These are phyloP conservation scores for Lepidurus arcticus DNA, from an alignment of 1,140 invertebrate genomes.

Conservation along the genomic window DNA sequence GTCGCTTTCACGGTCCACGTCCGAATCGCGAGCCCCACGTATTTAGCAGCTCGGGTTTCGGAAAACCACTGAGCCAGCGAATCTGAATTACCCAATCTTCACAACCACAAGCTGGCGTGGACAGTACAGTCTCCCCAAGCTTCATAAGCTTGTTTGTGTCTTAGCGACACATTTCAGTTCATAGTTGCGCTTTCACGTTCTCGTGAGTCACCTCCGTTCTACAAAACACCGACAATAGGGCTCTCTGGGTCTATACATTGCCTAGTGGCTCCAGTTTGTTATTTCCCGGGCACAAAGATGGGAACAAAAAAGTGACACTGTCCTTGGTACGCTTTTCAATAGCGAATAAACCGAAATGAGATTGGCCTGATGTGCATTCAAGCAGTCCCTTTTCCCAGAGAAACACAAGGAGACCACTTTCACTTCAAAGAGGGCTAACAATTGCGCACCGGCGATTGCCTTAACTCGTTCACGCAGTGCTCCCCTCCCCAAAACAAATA, in stretches of 20 bases:
- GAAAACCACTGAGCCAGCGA: background rate
- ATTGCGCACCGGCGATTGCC: background rate
- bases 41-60: background rate
- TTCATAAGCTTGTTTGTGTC: background rate
- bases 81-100: background rate
- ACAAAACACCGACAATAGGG: background rate
- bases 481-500: background rate
- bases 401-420: background rate
- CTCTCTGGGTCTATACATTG: background rate
- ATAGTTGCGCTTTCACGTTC: background rate
- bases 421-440: background rate
- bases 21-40: background rate
- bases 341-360: background rate
- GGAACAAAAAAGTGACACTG: background rate
- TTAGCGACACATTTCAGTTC: background rate
- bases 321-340: background rate
- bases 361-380: background rate
- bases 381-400: background rate
- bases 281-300: background rate
- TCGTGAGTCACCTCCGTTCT: background rate
- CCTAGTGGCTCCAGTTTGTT: background rate
- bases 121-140: background rate
- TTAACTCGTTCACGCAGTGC: background rate
- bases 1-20: conserved; percentile 1
- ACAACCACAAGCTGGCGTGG: background rate